Conservation (phyloP, 2,797 vertebrate species). For the Vireo griseus region DNA sequence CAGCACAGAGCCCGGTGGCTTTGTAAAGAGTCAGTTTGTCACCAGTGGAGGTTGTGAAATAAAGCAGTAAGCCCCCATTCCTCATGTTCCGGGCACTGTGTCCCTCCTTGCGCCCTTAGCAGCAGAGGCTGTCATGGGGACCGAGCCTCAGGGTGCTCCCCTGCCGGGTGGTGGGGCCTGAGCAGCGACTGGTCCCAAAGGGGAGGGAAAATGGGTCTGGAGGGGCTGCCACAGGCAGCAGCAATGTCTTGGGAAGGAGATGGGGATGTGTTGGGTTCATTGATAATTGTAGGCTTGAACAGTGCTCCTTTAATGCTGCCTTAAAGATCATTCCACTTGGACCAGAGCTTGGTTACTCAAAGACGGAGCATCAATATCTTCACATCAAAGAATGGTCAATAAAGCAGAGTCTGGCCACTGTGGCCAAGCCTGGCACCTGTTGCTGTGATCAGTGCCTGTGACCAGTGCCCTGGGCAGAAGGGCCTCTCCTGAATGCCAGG, state of each 20-base stretch:
- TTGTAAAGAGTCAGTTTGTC: neutral
- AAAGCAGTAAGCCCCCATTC: neutral
- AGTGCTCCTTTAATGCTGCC: neutral
- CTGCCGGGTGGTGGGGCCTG: neutral
- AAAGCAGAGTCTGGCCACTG: fast-evolving
- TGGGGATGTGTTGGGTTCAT: neutral
- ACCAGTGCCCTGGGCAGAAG: neutral
- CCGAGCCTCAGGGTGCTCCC: fast-evolving
- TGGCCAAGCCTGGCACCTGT: fast-evolving
- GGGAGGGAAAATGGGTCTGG: neutral
- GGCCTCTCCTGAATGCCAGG: neutral
- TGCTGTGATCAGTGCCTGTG: neutral
- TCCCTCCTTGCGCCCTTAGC: fast-evolving
- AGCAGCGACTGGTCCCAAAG: neutral
- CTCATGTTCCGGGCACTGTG: neutral
- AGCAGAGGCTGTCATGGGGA: neutral
- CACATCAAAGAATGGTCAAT: neutral
- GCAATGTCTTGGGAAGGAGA: fast-evolving
- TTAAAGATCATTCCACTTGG: neutral
- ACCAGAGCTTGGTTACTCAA: neutral
- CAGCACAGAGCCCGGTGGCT: neutral
- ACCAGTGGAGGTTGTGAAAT: neutral
- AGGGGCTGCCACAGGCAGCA: neutral
- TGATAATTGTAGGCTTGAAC: neutral
- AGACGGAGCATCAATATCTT: fast-evolving